A percentile compares a stretch with the other conserved stretches of the same genome.
phyloP scores from a whole-genome alignment of 2,113 vertebrate genomes.

The Ochotona princeps region DNA sequence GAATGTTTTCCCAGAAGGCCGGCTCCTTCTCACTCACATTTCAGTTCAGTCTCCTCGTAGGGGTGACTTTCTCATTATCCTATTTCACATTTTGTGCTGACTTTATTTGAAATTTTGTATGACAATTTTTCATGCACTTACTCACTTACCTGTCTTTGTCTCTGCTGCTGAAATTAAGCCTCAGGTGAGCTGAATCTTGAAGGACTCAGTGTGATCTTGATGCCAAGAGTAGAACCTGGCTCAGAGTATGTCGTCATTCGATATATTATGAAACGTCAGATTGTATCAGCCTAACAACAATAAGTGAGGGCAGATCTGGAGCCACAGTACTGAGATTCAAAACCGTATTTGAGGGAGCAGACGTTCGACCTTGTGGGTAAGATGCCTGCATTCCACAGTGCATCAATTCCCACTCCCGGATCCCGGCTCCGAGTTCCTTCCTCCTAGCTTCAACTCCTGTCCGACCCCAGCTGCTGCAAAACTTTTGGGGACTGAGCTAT shows the following conservation, averaged over 20 bases:
- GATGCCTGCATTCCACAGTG: too few relatives aligned
- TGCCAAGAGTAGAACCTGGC: neutral
- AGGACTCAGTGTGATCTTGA: neutral
- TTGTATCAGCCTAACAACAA: neutral
- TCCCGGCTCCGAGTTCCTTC: too few relatives aligned
- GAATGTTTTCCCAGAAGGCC: neutral
- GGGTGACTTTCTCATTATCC: neutral
- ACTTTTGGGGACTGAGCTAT: too few relatives aligned
- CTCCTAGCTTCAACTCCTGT: too few relatives aligned
- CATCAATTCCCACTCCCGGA: too few relatives aligned
- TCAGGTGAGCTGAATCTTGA: neutral
- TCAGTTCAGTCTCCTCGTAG: neutral
- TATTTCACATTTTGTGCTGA: neutral
- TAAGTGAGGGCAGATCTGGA: accelerated
- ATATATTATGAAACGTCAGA: neutral
- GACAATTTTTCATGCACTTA: neutral
- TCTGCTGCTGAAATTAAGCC: neutral
- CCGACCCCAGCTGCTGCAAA: too few relatives aligned
- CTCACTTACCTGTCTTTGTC: neutral
- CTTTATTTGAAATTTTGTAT: neutral
- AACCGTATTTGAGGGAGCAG: neutral
- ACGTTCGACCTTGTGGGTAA: too few relatives aligned
- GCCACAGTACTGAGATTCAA: neutral
- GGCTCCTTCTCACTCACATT: neutral
- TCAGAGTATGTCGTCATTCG: neutral